A percentile compares a stretch with the other conserved stretches of the same genome.
phyloP scores from a whole-genome alignment of 2,113 vertebrate genomes.

The Periophthalmus modestus region DNA sequence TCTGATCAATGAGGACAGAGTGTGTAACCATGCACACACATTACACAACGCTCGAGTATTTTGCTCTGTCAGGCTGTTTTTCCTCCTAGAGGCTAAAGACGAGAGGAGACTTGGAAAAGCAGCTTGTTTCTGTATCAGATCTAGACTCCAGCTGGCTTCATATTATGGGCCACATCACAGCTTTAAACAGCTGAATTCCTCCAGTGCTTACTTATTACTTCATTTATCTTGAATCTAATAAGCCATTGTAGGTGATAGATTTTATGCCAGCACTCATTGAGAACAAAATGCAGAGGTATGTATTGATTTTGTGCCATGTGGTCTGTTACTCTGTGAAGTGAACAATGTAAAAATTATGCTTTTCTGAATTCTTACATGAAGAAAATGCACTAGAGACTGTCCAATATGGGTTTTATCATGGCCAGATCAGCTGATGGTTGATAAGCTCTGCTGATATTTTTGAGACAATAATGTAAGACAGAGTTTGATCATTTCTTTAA shows the following conservation, averaged over 20 bases:
- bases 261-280: not conserved
- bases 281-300: not conserved
- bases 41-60: conserved; percentile 20
- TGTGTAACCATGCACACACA: conserved; percentile 23
- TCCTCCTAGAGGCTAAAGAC: conserved; percentile 15
- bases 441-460: too few species aligned
- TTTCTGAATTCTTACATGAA: too few species aligned
- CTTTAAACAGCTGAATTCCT: not conserved
- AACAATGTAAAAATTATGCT: too few species aligned
- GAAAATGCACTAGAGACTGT: too few species aligned
- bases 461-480: too few species aligned
- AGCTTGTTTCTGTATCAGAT: conserved; percentile 36
- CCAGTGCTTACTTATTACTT: not conserved
- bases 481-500: too few species aligned
- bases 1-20: conserved; percentile 29
- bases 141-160: conserved; percentile 27
- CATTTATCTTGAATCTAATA: not conserved
- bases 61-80: not conserved
- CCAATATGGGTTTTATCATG: too few species aligned
- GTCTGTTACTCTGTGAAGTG: not conserved
- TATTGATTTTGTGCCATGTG: not conserved
- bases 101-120: conserved; percentile 14
- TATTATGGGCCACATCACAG: not conserved
- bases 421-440: too few species aligned
- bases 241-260: not conserved